These are phyloP conservation scores for Scytalopus superciliaris DNA, from an alignment of 2,113 vertebrate species.

Conservation along the genomic window DNA sequence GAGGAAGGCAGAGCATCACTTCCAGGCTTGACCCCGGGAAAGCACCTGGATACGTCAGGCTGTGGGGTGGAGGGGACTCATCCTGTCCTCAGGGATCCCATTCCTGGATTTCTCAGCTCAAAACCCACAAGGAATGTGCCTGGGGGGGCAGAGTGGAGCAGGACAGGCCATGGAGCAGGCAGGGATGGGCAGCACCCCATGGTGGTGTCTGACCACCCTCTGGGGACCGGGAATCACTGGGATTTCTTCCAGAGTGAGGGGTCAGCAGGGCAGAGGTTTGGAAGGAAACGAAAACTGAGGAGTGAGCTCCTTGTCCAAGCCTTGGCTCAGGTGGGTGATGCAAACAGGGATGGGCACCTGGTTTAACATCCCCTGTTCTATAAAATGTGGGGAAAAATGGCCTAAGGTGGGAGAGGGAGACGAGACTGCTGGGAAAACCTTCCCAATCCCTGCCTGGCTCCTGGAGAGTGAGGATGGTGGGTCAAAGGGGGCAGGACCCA, in stretches of 20 bases:
- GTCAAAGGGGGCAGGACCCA: neutral
- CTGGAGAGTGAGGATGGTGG: neutral
- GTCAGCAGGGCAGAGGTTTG: neutral
- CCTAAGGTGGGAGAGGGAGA: neutral
- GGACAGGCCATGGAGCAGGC: fast-evolving
- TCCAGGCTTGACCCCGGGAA: neutral
- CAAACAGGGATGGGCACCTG: too few species aligned
- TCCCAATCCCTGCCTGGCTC: neutral
- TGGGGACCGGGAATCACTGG: neutral
- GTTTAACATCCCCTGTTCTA: neutral
- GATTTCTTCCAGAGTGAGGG: neutral
- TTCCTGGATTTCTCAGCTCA: fast-evolving
- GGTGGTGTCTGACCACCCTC: neutral
- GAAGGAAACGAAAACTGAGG: neutral
- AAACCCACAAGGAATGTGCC: neutral
- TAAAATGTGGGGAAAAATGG: neutral
- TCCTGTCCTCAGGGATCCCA: fast-evolving
- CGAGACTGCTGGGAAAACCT: neutral
- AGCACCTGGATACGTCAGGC: neutral
- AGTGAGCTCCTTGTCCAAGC: neutral
- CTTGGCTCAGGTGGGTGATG: neutral
- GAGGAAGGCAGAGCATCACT: fast-evolving
- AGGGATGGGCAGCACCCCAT: neutral
- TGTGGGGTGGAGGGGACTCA: fast-evolving
- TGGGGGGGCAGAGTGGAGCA: fast-evolving